These are phyloP conservation scores for Campylomormyrus tamandua DNA, from an alignment of 2,113 vertebrate genomes.

Conservation along the genomic window DNA sequence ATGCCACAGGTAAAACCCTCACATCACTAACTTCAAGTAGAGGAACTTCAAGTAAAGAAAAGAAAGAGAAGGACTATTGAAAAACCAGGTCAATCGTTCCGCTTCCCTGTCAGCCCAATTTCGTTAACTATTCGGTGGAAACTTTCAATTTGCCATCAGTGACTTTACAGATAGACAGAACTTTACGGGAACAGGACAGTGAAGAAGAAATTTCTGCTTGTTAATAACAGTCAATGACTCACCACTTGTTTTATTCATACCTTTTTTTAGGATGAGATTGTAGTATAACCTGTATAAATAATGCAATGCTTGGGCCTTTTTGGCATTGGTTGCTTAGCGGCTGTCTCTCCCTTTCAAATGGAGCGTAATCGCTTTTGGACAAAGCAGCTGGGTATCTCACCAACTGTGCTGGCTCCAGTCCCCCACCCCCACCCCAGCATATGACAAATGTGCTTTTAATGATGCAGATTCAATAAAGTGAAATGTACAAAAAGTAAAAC, in stretches of 20 bases:
- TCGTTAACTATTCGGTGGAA: neutral
- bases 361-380: neutral
- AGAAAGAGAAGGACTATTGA: neutral
- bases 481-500: constrained; percentile 17
- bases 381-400: neutral
- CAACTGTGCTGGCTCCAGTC: neutral
- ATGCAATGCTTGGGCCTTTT: neutral
- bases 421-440: neutral
- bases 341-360: neutral
- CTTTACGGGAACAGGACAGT: neutral
- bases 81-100: neutral
- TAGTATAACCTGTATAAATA: neutral
- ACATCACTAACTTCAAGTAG: neutral
- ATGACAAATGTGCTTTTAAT: constrained; percentile 13
- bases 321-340: neutral
- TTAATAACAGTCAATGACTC: neutral
- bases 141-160: neutral
- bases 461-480: neutral
- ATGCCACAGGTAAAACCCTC: neutral
- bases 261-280: neutral
- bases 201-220: neutral
- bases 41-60: neutral
- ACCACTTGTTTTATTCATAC: neutral
- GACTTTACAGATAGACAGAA: neutral
- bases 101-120: neutral